A percentile compares a stretch with the other conserved stretches of the same genome.
Conservation (phyloP, 1,140 invertebrate species). For the Tetramorium simillimum region DNA sequence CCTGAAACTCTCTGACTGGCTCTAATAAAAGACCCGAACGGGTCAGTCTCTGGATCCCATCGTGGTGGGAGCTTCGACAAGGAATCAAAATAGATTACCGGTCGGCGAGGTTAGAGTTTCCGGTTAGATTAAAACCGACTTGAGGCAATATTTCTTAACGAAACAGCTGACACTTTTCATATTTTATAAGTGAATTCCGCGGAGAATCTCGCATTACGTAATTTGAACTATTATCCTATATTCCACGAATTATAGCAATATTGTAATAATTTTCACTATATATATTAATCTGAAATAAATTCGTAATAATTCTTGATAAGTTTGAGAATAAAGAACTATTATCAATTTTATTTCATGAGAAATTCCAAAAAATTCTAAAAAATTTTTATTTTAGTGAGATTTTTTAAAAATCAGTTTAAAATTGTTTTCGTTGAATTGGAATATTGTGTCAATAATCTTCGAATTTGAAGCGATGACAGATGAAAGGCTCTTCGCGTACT, state of each 20-base stretch:
- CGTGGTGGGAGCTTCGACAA: conserved; percentile 79
- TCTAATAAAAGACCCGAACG: conserved; percentile 82
- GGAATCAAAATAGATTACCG: conserved; percentile 79
- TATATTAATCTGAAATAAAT: neutral
- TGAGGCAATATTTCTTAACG: neutral
- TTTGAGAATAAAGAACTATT: neutral
- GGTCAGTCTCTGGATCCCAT: conserved; percentile 66
- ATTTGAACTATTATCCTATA: neutral
- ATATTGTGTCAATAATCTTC: neutral
- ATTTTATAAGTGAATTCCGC: conserved; percentile 2
- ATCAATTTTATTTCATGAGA: neutral
- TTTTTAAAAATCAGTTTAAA: neutral
- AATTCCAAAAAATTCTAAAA: neutral
- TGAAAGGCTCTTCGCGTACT: neutral
- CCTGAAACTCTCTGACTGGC: conserved; percentile 78
- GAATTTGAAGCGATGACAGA: neutral
- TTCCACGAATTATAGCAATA: neutral
- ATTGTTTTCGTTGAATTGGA: neutral
- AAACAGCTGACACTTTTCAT: conserved; percentile 29
- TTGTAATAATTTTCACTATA: neutral
- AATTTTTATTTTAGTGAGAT: neutral
- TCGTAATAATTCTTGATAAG: neutral
- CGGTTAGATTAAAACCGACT: conserved; percentile 74
- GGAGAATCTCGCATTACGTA: neutral
- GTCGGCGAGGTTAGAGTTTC: conserved; percentile 65